phyloP scores from a whole-genome alignment of 2,797 vertebrate species.

The Anabacerthia variegaticeps region DNA sequence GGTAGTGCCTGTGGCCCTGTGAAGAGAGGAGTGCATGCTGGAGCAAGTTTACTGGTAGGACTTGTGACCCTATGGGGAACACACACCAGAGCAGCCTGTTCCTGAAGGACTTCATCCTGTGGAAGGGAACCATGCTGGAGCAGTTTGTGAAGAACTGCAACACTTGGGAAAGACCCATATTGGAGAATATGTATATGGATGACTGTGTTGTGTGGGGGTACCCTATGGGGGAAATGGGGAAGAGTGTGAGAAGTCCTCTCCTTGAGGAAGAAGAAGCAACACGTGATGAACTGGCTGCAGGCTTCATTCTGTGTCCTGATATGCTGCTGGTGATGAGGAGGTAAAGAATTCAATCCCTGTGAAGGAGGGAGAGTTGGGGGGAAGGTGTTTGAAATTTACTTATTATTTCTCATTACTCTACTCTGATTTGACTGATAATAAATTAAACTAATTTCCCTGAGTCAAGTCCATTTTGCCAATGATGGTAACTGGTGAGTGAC shows the following conservation, averaged over 20 bases:
- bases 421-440: background rate
- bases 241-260: background rate
- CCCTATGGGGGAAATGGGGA: background rate
- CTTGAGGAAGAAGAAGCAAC: background rate
- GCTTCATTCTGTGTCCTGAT: fast-evolving
- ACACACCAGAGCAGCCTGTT: background rate
- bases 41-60: background rate
- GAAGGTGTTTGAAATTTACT: background rate
- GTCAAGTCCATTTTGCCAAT: background rate
- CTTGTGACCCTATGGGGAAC: background rate
- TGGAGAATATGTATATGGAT: background rate
- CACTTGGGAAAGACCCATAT: background rate
- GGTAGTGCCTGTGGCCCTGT: background rate
- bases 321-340: background rate
- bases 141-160: background rate
- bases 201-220: background rate
- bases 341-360: background rate
- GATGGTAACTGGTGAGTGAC: fast-evolving
- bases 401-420: background rate
- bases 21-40: background rate
- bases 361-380: background rate
- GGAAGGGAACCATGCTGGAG: background rate
- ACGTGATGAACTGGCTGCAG: fast-evolving
- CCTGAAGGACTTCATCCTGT: background rate
- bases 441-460: background rate